These are phyloP conservation scores for Nesogale talazaci DNA, from an alignment of 2,113 vertebrate genomes.

Conservation along the genomic window DNA sequence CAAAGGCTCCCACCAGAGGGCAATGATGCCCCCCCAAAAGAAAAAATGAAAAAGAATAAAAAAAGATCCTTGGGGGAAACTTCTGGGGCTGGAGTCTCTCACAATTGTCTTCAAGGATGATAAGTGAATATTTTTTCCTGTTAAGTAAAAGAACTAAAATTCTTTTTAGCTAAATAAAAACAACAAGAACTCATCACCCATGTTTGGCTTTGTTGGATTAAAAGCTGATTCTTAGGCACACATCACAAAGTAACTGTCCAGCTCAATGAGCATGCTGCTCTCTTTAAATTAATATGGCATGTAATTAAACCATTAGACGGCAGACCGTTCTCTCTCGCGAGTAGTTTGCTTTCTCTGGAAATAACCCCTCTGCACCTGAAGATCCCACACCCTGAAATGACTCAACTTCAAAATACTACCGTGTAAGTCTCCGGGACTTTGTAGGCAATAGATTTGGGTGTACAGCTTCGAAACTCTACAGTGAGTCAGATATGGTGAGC, in stretches of 20 bases:
- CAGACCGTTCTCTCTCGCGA: slow-evolving; percentile 19
- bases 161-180: neutral
- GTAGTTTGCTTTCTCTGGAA: slow-evolving; percentile 67
- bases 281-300: slow-evolving; percentile 70
- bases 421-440: slow-evolving; percentile 22
- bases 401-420: slow-evolving; percentile 51
- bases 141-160: neutral
- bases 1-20: too few relatives aligned
- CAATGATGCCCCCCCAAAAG: too few relatives aligned
- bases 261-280: slow-evolving; percentile 17
- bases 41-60: too few relatives aligned
- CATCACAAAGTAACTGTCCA: slow-evolving; percentile 44
- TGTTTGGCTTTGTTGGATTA: neutral
- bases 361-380: slow-evolving; percentile 40
- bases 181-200: neutral
- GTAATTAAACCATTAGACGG: slow-evolving; percentile 63
- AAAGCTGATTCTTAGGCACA: slow-evolving; percentile 45
- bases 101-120: neutral
- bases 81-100: neutral
- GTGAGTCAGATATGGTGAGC: slow-evolving; percentile 44
- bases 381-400: slow-evolving; percentile 63
- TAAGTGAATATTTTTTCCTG: neutral
- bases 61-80: neutral
- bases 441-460: neutral
- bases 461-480: neutral